Base-by-base conservation (phyloP, 1,140 invertebrate species). In the Delia radicum region DNA sequence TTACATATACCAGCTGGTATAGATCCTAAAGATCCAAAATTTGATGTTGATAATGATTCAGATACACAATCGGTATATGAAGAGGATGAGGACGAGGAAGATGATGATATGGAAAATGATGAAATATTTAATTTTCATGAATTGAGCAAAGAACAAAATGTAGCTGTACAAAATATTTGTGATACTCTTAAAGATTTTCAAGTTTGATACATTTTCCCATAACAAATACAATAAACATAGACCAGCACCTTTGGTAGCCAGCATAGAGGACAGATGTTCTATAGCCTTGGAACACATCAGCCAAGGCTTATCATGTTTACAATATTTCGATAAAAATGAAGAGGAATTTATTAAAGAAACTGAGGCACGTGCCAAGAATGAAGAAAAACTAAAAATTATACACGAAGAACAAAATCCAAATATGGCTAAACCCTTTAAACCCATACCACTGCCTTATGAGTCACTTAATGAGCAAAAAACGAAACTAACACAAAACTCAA, bases 381-480 rank as follows among this genome's bases (percentile, higher is more conserved):
- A 87, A 31, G 82, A 84, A 18, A 82, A 84, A 21, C 77, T 81
- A 7, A 82, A 86, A 55, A 86, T 87, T 13, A 76, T 85, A 24
- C 85, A 88, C 63, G 89, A 91, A 76, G 91, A 95, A 76, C 91
- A 92, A 76, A 89, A 92, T 82, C 91, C 92, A 0, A 92, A 91
- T 78, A 93, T 94, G 90, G 95, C 95, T 7, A 93, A 94, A 81
- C 92, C 94, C 0, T 93, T 91, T 80, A 90, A 94, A 87, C 92
- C 95, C 0, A 97, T 97, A 79, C 95, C 95, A 10, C 92, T 97
- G 91, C 91, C 93, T 67, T 96, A 96, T 83, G 87, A 89, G 71
- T 89, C 92, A 8, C 82, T 94, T 3, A 86, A 89, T 37, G 78
- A 82, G 15, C 69, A 42, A 72, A 55, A 65, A 75, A 67, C 74